Percentiles rank a stretch among this genome's conserved stretches.
These are phyloP conservation scores for Tinamus guttatus DNA, from an alignment of 2,113 vertebrate species.

Conservation along the genomic window DNA sequence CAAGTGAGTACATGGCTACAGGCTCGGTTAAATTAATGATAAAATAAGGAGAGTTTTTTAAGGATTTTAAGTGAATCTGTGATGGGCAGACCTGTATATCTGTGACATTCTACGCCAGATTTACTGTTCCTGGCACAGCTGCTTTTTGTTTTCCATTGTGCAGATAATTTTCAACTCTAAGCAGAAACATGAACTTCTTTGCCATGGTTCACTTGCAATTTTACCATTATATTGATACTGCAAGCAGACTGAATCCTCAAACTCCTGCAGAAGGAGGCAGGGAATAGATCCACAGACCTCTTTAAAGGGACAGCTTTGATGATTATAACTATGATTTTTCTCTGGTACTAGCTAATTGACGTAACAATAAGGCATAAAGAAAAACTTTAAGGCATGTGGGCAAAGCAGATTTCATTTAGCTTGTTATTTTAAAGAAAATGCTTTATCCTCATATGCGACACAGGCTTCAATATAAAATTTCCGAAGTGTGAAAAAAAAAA, in stretches of 20 bases:
- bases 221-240: slow-evolving; percentile 56
- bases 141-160: slow-evolving; percentile 31
- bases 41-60: not conserved
- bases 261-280: not conserved
- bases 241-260: not conserved
- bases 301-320: slow-evolving; percentile 36
- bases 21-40: not conserved
- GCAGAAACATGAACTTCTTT: slow-evolving; percentile 64
- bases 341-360: not conserved
- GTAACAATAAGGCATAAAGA: not conserved
- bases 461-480: not conserved
- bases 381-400: not conserved
- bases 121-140: not conserved
- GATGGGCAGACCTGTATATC: rapidly evolving
- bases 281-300: not conserved
- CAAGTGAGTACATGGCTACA: not conserved
- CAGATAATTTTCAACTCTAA: slow-evolving; percentile 55
- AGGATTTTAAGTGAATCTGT: not conserved
- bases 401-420: not conserved
- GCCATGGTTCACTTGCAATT: slow-evolving; percentile 62
- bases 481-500: not conserved
- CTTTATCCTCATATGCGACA: not conserved
- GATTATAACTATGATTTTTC: not conserved
- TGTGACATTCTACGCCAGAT: rapidly evolving
- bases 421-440: not conserved